Evolutionary conservation across 92 coral and sea anemone species (phyloP).

Genomic region (Nematostella vectensis): DNA sequence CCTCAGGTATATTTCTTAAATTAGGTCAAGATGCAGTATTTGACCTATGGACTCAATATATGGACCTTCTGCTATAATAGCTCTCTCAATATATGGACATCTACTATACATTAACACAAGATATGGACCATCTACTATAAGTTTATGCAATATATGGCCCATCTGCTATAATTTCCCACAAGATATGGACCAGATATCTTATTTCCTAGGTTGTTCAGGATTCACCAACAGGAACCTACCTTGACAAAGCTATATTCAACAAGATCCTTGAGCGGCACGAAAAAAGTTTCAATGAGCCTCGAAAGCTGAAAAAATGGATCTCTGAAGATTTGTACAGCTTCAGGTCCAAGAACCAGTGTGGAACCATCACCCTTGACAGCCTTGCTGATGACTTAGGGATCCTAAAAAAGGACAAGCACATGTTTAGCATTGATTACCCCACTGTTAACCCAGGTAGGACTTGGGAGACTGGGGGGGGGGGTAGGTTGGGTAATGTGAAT

Average conservation of each 20-base stretch:
- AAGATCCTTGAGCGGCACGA: conserved; percentile 24
- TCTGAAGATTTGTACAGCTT: conserved; percentile 15
- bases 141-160: no score
- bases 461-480: no score
- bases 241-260: conserved; percentile 31
- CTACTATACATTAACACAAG: no score
- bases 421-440: conserved; percentile 30
- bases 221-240: conserved; percentile 26
- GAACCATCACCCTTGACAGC: conserved; percentile 26
- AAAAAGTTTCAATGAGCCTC: conserved; percentile 8
- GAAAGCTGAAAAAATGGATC: conserved; percentile 14
- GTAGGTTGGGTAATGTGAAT: no score
- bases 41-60: no score
- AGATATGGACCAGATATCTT: no score
- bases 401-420: conserved; percentile 28
- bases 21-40: no score
- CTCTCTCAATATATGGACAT: no score
- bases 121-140: no score
- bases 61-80: no score
- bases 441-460: conserved; percentile 38
- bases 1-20: no score
- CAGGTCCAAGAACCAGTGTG: conserved; percentile 25
- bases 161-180: no score
- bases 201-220: conserved; percentile 20
- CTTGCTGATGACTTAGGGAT: conserved; percentile 27